Conservation (phyloP, 2,797 vertebrate genomes). For the Tympanoctomys barrerae region DNA sequence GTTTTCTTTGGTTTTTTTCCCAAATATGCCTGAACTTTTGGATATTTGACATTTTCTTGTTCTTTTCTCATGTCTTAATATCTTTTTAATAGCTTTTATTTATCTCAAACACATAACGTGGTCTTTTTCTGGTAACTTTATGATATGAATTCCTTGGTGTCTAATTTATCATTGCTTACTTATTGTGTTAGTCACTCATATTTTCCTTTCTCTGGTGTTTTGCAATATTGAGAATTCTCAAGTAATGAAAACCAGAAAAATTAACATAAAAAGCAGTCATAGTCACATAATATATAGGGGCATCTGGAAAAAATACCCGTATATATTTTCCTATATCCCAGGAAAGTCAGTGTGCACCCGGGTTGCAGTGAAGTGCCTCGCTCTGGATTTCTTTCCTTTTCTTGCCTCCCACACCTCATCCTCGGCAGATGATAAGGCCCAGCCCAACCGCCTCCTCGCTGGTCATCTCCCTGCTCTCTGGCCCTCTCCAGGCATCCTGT, state of each 20-base stretch:
- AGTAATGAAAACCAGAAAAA: neutral
- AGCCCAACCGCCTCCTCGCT: neutral
- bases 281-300: neutral
- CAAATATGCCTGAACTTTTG: neutral
- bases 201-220: neutral
- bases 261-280: neutral
- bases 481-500: neutral
- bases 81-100: conserved; percentile 22
- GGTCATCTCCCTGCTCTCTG: neutral
- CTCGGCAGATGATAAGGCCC: neutral
- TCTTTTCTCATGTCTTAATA: neutral
- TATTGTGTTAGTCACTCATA: neutral
- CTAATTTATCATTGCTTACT: neutral
- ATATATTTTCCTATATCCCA: neutral
- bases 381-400: neutral
- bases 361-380: neutral
- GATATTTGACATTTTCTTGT: neutral
- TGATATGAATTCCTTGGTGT: neutral
- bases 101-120: conserved; percentile 10
- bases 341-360: neutral
- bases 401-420: neutral
- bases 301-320: neutral
- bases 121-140: neutral
- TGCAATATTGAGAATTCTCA: conserved; percentile 20
- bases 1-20: neutral